phyloP scores from a whole-genome alignment of 1,140 invertebrate species.

The Panagrolaimus sp. region DNA sequence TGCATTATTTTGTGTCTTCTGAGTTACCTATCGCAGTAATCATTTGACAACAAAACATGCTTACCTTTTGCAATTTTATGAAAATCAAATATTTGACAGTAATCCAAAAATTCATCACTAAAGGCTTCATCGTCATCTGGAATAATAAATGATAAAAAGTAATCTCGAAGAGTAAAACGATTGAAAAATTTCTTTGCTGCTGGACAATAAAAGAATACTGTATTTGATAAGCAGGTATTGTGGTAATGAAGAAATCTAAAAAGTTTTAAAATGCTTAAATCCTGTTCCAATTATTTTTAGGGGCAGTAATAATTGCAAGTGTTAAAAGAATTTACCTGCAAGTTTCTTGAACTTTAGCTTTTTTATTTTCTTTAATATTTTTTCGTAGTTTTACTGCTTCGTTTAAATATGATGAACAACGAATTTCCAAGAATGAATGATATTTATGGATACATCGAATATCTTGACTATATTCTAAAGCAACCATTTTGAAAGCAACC shows the following conservation, averaged over 20 bases:
- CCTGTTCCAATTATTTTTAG: too few species aligned
- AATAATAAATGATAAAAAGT: conserved; percentile 10
- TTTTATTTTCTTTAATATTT: not conserved
- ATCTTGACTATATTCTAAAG: conserved; percentile 7
- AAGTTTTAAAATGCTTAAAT: too few species aligned
- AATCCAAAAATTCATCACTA: conserved; percentile 5
- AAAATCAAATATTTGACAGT: conserved; percentile 7
- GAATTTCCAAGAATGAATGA: not conserved
- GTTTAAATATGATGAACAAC: conserved; percentile 8
- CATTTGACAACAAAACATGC: too few species aligned
- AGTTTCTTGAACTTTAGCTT: not conserved
- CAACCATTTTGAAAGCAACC: not conserved
- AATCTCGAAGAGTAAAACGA: not conserved
- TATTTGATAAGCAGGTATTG: not conserved
- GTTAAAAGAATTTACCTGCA: conserved; percentile 6
- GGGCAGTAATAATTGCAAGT: too few species aligned
- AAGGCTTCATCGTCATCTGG: conserved; percentile 6
- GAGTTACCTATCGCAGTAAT: too few species aligned
- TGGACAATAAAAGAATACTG: conserved; percentile 11
- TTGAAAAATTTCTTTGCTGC: conserved; percentile 2
- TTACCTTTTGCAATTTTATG: not conserved
- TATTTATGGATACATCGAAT: conserved; percentile 10
- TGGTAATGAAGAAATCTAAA: conserved; percentile 10
- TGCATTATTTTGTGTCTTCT: too few species aligned
- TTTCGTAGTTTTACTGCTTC: conserved; percentile 8